Percentiles rank a stretch among this genome's conserved stretches.
Conservation (phyloP, 2,113 vertebrate genomes). For the Vanacampus margaritifer region DNA sequence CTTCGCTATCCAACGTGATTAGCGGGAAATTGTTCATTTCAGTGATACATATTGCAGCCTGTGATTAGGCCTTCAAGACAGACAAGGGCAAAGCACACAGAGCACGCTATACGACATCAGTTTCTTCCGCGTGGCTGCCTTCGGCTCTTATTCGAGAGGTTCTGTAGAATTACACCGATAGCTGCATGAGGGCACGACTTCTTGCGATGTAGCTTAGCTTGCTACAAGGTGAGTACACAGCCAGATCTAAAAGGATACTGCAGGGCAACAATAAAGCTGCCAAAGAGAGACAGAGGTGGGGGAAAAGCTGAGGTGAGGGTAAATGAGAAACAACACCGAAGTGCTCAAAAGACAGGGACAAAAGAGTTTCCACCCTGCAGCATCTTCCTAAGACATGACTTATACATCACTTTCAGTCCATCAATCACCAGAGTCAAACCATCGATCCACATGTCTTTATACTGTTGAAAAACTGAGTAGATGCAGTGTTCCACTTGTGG, state of each 20-base stretch:
- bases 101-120: constrained; percentile 4
- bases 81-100: constrained; percentile 18
- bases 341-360: constrained; percentile 50
- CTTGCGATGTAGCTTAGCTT: constrained; percentile 12
- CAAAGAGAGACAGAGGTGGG: constrained; percentile 5
- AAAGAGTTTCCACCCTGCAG: constrained; percentile 46
- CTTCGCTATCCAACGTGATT: constrained; percentile 26
- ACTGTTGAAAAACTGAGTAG: constrained; percentile 30
- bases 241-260: constrained; percentile 36
- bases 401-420: constrained; percentile 54
- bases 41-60: constrained; percentile 36
- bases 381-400: constrained; percentile 42
- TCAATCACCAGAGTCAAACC: constrained; percentile 41
- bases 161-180: constrained; percentile 11
- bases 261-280: constrained; percentile 41
- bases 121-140: constrained; percentile 8
- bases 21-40: constrained; percentile 36
- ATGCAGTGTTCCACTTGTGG: constrained; percentile 1
- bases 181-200: constrained; percentile 20
- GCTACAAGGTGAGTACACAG: constrained; percentile 29
- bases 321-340: constrained; percentile 53
- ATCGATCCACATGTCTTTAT: constrained; percentile 37
- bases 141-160: constrained; percentile 1
- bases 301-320: constrained; percentile 4
- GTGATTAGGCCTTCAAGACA: constrained; percentile 46